Evolutionary conservation across 2,797 vertebrate species (phyloP), one percentile per base, ranked within the genome.

Genomic region (Sylvilagus floridanus): DNA sequence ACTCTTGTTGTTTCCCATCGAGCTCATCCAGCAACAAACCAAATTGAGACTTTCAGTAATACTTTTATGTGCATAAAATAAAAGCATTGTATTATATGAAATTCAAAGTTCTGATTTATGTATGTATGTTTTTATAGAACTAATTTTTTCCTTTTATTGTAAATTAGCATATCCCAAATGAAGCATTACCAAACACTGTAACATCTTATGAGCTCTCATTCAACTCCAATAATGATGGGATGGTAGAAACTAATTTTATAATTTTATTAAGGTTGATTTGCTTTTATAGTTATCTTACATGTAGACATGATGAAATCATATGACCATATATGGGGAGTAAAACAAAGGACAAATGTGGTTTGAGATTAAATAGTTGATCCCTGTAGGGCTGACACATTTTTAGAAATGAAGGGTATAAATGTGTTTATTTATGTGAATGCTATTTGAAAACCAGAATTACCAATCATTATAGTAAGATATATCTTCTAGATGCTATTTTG

Each of bases 1-100:
- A 85, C 91, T 93, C 26, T 92, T 65, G n/a, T 88, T 88, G 84
- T 95, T 96, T 96, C 62, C 89, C 14, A 77, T 91, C 86, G 91
- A 94, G 93, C 72, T 86, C 89, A 89, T 32, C 54, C 72, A 95
- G 86, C 28, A 89, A 95, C 79, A 95, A 92, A 68, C 37, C 86
- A 96, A 91, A 95, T 93, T 91, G 87, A 95, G 66, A 91, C 63
- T 83, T 21, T 86, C 79, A 60, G 57, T 93, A 92, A 71, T 92
- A 86, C 84, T 92, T 95, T 92, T 85, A 90, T 93, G 76, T 95
- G 37, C 47, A 81, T 94, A 89, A 85, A 95, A 35, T 88, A 91
- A 90, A 30, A 91, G 14, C 95, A 88, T 22, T 83, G 21, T 88
- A 92, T 90, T 96, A 78, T 4, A 76, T 90, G 60, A 88, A 93